A percentile compares a stretch with the other conserved stretches of the same genome.
Conservation (phyloP, 1,140 invertebrate species). For the Campodea augens region DNA sequence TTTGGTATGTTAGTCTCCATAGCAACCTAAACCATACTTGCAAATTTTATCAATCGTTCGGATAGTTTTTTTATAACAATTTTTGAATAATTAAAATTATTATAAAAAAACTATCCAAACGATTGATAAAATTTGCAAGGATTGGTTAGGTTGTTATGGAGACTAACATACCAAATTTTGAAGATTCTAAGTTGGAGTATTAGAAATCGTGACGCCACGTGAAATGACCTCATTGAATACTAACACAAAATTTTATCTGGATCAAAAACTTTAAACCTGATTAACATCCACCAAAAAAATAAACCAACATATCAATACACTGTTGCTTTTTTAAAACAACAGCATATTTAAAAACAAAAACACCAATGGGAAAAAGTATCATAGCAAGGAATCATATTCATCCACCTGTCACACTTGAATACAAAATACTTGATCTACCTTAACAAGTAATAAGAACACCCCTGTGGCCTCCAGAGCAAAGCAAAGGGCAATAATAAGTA, state of each 20-base stretch:
- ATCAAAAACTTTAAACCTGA: background rate
- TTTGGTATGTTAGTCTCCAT: too few species aligned
- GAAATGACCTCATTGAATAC: too few species aligned
- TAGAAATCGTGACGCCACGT: too few species aligned
- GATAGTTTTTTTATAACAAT: too few species aligned
- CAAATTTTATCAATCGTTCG: too few species aligned
- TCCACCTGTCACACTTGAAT: background rate
- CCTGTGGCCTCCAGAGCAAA: slow-evolving; percentile 50
- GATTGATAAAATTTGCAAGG: too few species aligned
- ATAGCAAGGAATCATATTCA: background rate
- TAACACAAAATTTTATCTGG: background rate
- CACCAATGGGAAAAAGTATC: background rate
- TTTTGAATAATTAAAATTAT: too few species aligned
- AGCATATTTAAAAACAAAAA: background rate
- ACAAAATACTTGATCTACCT: slow-evolving; percentile 34
- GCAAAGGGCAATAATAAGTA: slow-evolving; percentile 48
- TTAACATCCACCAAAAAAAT: background rate
- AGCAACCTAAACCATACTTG: too few species aligned
- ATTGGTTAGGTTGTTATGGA: too few species aligned
- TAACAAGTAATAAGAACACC: slow-evolving; percentile 63
- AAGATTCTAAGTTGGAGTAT: too few species aligned
- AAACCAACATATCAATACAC: background rate
- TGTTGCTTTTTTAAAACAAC: background rate
- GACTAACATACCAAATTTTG: too few species aligned
- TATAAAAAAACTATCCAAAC: too few species aligned